Percentiles rank a stretch among this genome's conserved stretches.
Conservation (phyloP, 2,113 vertebrate species). For the Sula dactylatra region DNA sequence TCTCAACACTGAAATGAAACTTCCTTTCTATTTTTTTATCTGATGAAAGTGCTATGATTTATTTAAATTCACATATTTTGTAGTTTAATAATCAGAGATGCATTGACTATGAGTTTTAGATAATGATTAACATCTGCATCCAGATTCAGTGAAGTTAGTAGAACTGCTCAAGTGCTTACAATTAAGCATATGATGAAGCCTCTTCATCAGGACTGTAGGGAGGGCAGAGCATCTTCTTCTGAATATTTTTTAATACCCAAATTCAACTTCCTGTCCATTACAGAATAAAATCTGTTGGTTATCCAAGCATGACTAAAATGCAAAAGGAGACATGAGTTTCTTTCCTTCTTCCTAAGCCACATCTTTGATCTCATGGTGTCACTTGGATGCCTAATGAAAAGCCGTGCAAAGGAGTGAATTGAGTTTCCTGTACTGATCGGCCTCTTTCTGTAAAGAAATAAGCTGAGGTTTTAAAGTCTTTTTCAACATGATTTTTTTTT, state of each 20-base stretch:
- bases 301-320: constrained; percentile 2
- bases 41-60: neutral
- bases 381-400: neutral
- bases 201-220: neutral
- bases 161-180: constrained; percentile 22
- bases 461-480: neutral
- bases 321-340: neutral
- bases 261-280: constrained; percentile 1
- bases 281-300: constrained; percentile 1
- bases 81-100: neutral
- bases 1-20: neutral
- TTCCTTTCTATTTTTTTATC: neutral
- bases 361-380: constrained; percentile 21
- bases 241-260: neutral
- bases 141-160: neutral
- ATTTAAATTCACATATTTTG: neutral
- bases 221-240: constrained; percentile 1
- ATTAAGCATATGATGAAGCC: neutral
- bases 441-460: neutral
- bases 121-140: constrained; percentile 19
- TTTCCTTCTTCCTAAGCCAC: constrained; percentile 18
- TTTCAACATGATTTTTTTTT: neutral
- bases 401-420: neutral
- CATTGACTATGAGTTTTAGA: neutral
- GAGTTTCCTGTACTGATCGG: neutral